Conservation (phyloP, 2,888 invertebrate species). For the Diarsia brunnea region DNA sequence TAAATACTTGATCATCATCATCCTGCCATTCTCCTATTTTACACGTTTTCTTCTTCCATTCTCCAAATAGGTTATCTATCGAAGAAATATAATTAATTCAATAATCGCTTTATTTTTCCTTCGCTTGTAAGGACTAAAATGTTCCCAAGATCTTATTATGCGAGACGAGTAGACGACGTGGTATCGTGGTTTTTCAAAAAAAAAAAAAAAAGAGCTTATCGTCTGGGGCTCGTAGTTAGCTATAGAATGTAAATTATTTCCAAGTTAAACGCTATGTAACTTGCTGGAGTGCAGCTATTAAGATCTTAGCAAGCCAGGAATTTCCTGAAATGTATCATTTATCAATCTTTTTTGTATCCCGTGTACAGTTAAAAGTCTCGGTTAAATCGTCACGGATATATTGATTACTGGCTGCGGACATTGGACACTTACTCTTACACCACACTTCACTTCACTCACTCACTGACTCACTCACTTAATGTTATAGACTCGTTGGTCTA, state of each 20-base stretch:
- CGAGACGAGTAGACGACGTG: conserved; percentile 37
- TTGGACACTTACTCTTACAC: too few relatives aligned
- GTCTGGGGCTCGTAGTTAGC: not conserved
- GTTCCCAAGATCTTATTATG: conserved; percentile 28
- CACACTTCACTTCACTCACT: too few relatives aligned
- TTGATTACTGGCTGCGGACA: too few relatives aligned
- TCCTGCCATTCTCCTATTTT: not conserved
- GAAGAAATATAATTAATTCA: not conserved
- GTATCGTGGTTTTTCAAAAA: not conserved
- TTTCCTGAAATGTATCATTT: not conserved
- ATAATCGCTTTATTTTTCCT: not conserved
- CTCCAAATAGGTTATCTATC: not conserved
- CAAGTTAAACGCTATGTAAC: not conserved
- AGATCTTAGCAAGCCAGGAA: not conserved
- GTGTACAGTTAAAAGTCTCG: not conserved
- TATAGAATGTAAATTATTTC: not conserved
- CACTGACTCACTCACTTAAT: too few relatives aligned
- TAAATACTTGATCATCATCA: not conserved
- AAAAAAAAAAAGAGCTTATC: conserved; percentile 5
- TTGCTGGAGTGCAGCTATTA: not conserved
- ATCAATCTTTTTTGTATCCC: not conserved
- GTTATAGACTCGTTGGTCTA: too few relatives aligned
- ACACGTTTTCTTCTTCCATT: not conserved
- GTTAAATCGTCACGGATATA: too few relatives aligned
- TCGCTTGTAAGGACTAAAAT: not conserved